Base-by-base conservation (phyloP, 2,888 invertebrate genomes). In the Pelosia muscerda region DNA sequence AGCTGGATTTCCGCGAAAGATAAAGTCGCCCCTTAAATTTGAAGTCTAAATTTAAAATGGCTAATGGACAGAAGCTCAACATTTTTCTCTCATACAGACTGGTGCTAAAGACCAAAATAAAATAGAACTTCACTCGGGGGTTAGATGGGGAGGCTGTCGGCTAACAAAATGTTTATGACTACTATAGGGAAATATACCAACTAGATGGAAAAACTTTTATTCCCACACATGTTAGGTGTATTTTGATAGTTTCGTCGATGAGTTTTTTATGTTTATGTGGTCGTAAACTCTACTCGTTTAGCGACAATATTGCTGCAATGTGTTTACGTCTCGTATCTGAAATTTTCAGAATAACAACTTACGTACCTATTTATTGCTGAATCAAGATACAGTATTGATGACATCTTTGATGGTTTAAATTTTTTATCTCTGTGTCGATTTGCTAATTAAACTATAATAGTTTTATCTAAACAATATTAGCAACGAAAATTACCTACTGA, bases 111-210 rank as follows among this genome's bases (percentile, higher is more conserved):
- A 81, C 86, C 82, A 78, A 84, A 88, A 91, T 91, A 89, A 92
- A 92, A 89, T 89, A 86, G 85, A 89, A 90, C 87, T 89, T 88
- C 84, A 79, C 77, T 81, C 76, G 79, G 73, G 76, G 75, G 74
- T 62, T 66, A 73, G 74, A 71, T 77, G n/a, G 63, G 63, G 68
- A 68, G 68, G 75, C 85, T 83, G 85, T 77, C 86, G 85, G 84
- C 86, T 89, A 87, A 91, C 88, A 86, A 91, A 86, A 86, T 93
- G 91, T 94, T 94, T 94, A 94, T 90, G 92, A 92, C 92, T 93
- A 91, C 94, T 93, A 92, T 93, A 93, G 94, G 94, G 94, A 94
- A 94, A 94, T 94, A 93, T 90, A 85, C 84, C 85, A 71, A 84
- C 86, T 91, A 90, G 91, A 93, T 92, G 92, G 91, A 91, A 91